Evolutionary conservation across 2,888 invertebrate genomes (phyloP).

Genomic region (Eupithecia subumbrata): DNA sequence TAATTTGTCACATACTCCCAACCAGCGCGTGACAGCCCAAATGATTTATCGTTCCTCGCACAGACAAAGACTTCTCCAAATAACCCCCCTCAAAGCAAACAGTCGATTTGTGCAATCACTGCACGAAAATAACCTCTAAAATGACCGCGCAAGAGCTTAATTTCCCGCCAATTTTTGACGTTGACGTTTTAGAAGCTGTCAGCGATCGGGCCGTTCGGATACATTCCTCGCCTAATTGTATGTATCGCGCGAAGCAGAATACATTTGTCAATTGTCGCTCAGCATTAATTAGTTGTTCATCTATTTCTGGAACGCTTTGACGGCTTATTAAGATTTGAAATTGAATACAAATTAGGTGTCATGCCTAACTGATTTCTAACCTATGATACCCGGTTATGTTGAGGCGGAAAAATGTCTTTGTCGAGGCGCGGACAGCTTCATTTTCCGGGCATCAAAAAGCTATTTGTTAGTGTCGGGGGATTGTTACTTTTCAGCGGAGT

Average conservation of each 20-base stretch:
- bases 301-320: constrained; percentile 81
- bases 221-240: constrained; percentile 80
- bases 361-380: constrained; percentile 76
- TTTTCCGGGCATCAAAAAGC: constrained; percentile 80
- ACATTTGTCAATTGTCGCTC: constrained; percentile 82
- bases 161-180: constrained; percentile 69
- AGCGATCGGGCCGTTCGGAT: constrained; percentile 67
- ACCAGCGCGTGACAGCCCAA: constrained; percentile 70
- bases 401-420: constrained; percentile 67
- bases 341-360: constrained; percentile 83
- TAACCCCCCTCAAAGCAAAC: constrained; percentile 74
- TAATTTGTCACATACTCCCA: constrained; percentile 78
- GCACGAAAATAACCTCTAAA: constrained; percentile 68
- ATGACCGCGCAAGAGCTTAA: constrained; percentile 60
- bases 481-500: constrained; percentile 33
- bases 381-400: constrained; percentile 51
- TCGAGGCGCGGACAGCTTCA: constrained; percentile 71
- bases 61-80: constrained; percentile 76
- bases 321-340: constrained; percentile 83
- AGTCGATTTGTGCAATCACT: constrained; percentile 74
- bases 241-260: constrained; percentile 73
- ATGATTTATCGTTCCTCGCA: constrained; percentile 75
- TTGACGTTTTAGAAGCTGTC: constrained; percentile 63
- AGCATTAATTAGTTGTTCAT: constrained; percentile 76
- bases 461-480: constrained; percentile 59